phyloP scores from a whole-genome alignment of 2,888 invertebrate genomes.

The Subacronicta megacephala region DNA sequence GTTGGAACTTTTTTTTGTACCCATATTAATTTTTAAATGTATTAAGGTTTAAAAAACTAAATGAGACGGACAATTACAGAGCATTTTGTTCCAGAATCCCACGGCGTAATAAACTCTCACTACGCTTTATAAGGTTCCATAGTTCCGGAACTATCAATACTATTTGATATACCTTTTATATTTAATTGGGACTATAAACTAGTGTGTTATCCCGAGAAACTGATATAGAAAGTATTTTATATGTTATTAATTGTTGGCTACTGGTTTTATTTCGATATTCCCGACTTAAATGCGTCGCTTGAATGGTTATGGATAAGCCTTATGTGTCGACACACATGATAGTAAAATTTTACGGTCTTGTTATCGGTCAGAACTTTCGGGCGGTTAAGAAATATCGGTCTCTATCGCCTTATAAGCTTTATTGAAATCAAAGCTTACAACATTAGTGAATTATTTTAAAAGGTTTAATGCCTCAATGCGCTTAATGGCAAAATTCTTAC shows the following conservation, averaged over 20 bases:
- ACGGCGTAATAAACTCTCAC: slow-evolving; percentile 18
- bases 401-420: not conserved
- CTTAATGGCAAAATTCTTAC: too few relatives aligned
- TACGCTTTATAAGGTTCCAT: slow-evolving; percentile 8
- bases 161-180: slow-evolving; percentile 15
- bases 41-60: too few relatives aligned
- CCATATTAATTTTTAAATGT: too few relatives aligned
- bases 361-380: slow-evolving; percentile 29
- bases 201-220: slow-evolving; percentile 17
- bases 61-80: too few relatives aligned
- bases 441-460: too few relatives aligned
- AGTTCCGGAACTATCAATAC: slow-evolving; percentile 28
- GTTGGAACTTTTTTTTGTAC: too few relatives aligned
- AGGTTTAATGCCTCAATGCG: too few relatives aligned
- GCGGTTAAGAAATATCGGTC: slow-evolving; percentile 15
- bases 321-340: slow-evolving; percentile 25
- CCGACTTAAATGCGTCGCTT: slow-evolving; percentile 28
- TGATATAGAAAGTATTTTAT: slow-evolving; percentile 23
- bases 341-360: slow-evolving; percentile 26
- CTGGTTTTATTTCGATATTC: slow-evolving; percentile 51
- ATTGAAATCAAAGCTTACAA: too few relatives aligned
- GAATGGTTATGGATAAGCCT: slow-evolving; percentile 22
- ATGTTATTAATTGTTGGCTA: slow-evolving; percentile 40
- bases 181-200: slow-evolving; percentile 43
- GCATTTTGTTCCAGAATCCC: slow-evolving; percentile 25